Conservation (phyloP, 2,113 vertebrate genomes). For the Raja brachyura region DNA sequence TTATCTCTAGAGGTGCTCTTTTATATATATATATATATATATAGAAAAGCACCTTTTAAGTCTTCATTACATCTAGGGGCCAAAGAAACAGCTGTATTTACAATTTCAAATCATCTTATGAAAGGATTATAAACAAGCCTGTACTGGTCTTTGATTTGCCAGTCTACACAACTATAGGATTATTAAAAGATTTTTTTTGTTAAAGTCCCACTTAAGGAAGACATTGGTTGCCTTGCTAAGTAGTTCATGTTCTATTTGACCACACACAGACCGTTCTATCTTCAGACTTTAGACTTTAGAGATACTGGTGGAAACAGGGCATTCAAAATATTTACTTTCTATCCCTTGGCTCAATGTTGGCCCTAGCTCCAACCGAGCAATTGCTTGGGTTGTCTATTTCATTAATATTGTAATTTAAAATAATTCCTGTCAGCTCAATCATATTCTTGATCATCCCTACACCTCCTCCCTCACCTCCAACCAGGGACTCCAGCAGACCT, state of each 20-base stretch:
- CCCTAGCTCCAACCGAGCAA: not conserved
- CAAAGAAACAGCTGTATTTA: slow-evolving; percentile 36
- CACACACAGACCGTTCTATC: slow-evolving; percentile 50
- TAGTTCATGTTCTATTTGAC: slow-evolving; percentile 45
- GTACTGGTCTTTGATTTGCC: slow-evolving; percentile 12
- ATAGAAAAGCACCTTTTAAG: slow-evolving; percentile 17
- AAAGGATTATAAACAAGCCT: slow-evolving; percentile 37
- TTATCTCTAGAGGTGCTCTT: slow-evolving; percentile 28
- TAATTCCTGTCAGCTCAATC: not conserved
- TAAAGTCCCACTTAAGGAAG: slow-evolving; percentile 49
- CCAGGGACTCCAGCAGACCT: too few species aligned
- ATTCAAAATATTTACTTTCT: not conserved
- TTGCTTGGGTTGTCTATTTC: not conserved
- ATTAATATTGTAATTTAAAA: not conserved
- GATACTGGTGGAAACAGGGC: too few species aligned
- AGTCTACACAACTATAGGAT: slow-evolving; percentile 25
- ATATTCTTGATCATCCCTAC: not conserved
- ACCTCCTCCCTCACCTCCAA: too few species aligned
- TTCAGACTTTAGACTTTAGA: too few species aligned
- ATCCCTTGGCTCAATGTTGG: not conserved
- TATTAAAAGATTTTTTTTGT: not conserved
- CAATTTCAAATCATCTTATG: slow-evolving; percentile 36
- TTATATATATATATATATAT: not conserved
- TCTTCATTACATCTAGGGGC: slow-evolving; percentile 4
- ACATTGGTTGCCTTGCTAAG: slow-evolving; percentile 41